phyloP scores from a whole-genome alignment of 1,140 invertebrate genomes.

The Reticulitermes speratus region DNA sequence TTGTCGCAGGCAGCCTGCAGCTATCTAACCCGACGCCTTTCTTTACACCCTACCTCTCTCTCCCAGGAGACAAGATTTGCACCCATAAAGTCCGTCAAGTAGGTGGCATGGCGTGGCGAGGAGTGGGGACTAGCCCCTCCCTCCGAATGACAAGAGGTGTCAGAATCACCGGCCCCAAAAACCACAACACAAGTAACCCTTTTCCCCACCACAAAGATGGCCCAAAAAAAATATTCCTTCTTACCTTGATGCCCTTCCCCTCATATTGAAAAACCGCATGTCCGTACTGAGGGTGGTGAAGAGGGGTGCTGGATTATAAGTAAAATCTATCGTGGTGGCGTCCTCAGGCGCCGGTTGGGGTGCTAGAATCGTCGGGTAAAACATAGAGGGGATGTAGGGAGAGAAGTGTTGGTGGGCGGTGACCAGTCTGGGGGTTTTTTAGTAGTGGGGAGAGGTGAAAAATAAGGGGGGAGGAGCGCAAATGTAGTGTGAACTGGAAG shows the following conservation, averaged over 20 bases:
- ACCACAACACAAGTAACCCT: not conserved
- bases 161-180: constrained; percentile 4
- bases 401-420: not conserved
- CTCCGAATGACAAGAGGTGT: not conserved
- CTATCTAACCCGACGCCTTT: not conserved
- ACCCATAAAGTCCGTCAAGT: not conserved
- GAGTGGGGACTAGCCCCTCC: not conserved
- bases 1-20: not conserved
- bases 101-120: not conserved
- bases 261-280: not conserved
- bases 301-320: constrained; percentile 14
- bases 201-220: not conserved
- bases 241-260: not conserved
- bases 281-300: not conserved
- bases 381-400: not conserved
- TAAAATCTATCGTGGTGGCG: not conserved
- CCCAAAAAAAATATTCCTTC: not conserved
- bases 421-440: not conserved
- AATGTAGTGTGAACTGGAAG: not conserved
- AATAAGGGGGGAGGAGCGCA: not conserved
- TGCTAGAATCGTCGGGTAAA: constrained; percentile 22
- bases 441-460: not conserved
- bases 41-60: not conserved
- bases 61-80: constrained; percentile 17
- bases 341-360: constrained; percentile 27